These are phyloP conservation scores for Calephelis virginiensis DNA, from an alignment of 1,140 invertebrate genomes.

Conservation along the genomic window DNA sequence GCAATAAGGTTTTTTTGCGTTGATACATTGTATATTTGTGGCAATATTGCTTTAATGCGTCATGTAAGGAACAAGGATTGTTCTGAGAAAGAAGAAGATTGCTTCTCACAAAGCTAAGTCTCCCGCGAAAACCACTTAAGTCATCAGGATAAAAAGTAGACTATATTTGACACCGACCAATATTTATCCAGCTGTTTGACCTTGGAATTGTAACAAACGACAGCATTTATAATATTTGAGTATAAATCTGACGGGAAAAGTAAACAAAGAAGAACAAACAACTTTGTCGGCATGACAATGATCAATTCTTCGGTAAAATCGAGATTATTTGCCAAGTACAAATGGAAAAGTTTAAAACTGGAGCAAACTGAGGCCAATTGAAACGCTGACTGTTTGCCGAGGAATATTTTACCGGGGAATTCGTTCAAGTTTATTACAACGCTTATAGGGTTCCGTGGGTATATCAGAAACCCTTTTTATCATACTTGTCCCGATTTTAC, in stretches of 20 bases:
- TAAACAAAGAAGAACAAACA: conserved; percentile 4
- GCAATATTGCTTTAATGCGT: too few relatives aligned
- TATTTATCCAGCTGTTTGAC: background rate
- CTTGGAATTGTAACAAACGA: too few relatives aligned
- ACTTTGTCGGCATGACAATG: conserved; percentile 2
- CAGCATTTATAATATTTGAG: too few relatives aligned
- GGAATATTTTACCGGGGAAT: conserved; percentile 5
- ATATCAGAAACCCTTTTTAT: background rate
- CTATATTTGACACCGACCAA: conserved; percentile 1
- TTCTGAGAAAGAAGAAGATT: too few relatives aligned
- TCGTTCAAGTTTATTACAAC: background rate
- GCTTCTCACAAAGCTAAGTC: too few relatives aligned
- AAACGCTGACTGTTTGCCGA: conserved; percentile 6
- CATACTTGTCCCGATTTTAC: background rate
- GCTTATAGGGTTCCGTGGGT: background rate
- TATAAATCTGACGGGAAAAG: background rate
- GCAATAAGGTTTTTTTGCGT: too few relatives aligned
- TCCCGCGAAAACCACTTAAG: too few relatives aligned
- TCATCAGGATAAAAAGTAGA: too few relatives aligned
- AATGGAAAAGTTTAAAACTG: conserved; percentile 14
- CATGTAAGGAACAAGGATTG: too few relatives aligned
- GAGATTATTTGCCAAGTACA: conserved; percentile 8
- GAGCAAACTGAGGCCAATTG: conserved; percentile 1
- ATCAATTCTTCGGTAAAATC: background rate
- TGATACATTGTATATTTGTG: too few relatives aligned